Percentiles rank a stretch among this genome's conserved stretches.
phyloP scores from a whole-genome alignment of 1,140 invertebrate genomes.

The Trichonephila inaurata region DNA sequence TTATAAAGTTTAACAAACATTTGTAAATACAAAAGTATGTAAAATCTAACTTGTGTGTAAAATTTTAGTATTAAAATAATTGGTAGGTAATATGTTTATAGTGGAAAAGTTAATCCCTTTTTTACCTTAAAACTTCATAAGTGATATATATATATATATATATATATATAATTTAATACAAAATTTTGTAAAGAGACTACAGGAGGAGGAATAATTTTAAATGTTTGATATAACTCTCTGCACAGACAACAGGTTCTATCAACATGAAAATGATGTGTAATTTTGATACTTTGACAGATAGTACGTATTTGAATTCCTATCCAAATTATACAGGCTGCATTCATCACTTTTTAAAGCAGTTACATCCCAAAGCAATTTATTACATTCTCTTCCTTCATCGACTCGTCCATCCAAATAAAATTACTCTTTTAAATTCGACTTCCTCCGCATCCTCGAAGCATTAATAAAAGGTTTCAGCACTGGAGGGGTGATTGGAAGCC shows the following conservation, averaged over 20 bases:
- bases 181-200: too few species aligned
- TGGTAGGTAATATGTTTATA: too few species aligned
- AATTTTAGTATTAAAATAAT: too few species aligned
- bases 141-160: too few species aligned
- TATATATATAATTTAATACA: too few species aligned
- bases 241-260: too few species aligned
- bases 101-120: too few species aligned
- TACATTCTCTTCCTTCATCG: neutral
- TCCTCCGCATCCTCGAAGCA: neutral
- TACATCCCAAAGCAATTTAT: neutral
- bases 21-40: too few species aligned
- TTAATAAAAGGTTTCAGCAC: conserved; percentile 21
- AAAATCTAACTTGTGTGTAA: too few species aligned
- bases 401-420: conserved; percentile 24
- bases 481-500: neutral
- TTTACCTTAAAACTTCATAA: too few species aligned
- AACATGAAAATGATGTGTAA: neutral
- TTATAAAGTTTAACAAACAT: too few species aligned
- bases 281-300: neutral
- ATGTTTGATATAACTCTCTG: neutral
- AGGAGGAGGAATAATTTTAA: too few species aligned
- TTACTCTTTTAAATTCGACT: conserved; percentile 5
- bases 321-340: neutral
- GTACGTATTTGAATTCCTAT: neutral
- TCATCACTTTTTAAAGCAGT: neutral